Evolutionary conservation across 1,140 invertebrate species (phyloP).

Genomic region (Laodelphax striatellus): DNA sequence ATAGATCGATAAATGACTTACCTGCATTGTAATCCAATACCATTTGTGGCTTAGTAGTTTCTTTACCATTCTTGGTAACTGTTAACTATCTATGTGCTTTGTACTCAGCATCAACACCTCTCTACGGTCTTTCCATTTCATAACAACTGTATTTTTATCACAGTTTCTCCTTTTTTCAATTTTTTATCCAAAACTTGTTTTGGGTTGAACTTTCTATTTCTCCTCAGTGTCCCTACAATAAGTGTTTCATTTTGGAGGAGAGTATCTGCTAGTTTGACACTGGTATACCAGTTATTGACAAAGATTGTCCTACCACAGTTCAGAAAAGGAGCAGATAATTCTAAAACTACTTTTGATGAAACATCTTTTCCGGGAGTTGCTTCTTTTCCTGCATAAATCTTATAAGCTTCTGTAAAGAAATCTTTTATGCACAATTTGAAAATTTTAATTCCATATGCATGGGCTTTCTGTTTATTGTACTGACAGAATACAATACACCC

Average conservation of each 20-base stretch:
- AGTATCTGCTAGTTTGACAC: constrained; percentile 29
- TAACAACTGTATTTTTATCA: constrained; percentile 27
- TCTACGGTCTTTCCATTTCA: constrained; percentile 32
- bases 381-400: constrained; percentile 27
- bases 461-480: constrained; percentile 26
- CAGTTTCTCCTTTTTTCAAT: constrained; percentile 28
- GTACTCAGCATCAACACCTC: constrained; percentile 31
- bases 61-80: background rate
- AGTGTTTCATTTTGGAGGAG: constrained; percentile 32
- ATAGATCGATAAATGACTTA: constrained; percentile 20
- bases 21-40: constrained; percentile 32
- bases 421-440: constrained; percentile 26
- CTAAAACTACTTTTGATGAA: constrained; percentile 20
- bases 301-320: constrained; percentile 24
- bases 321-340: constrained; percentile 19
- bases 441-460: constrained; percentile 28
- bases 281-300: constrained; percentile 30
- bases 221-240: constrained; percentile 33
- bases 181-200: constrained; percentile 28
- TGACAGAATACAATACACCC: constrained; percentile 25
- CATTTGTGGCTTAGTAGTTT: constrained; percentile 26
- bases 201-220: constrained; percentile 28
- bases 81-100: constrained; percentile 22
- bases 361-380: constrained; percentile 10
- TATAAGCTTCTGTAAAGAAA: constrained; percentile 26